A percentile compares a stretch with the other conserved stretches of the same genome.
Conservation (phyloP, 2,113 vertebrate species). For the Excalfactoria chinensis region DNA sequence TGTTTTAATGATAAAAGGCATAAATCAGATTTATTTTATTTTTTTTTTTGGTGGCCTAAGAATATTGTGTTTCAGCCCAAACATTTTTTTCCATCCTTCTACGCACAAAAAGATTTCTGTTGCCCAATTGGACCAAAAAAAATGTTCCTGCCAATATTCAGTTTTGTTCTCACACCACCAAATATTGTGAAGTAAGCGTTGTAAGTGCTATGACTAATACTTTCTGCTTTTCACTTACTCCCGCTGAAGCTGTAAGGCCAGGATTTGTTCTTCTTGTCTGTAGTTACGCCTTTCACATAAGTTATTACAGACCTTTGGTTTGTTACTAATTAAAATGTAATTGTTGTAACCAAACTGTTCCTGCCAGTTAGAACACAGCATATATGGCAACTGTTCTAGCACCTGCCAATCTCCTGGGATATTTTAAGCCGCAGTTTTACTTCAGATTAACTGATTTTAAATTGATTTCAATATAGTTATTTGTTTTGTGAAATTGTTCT, state of each 20-base stretch:
- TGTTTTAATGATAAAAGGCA: accelerated
- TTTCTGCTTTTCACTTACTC: not conserved
- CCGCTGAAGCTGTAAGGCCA: not conserved
- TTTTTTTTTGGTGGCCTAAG: not conserved
- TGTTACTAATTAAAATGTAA: not conserved
- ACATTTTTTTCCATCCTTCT: not conserved
- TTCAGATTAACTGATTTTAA: not conserved
- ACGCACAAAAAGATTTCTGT: not conserved
- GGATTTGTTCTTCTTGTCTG: not conserved
- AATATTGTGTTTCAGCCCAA: not conserved
- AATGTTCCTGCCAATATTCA: not conserved
- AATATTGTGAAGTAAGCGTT: not conserved
- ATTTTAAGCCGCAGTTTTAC: not conserved
- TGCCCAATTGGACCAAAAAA: not conserved
- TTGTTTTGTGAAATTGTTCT: not conserved
- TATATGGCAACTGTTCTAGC: not conserved
- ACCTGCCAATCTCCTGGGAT: not conserved
- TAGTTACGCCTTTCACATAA: not conserved
- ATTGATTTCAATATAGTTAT: not conserved
- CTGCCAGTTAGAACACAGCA: not conserved
- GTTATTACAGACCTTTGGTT: not conserved
- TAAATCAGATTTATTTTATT: not conserved
- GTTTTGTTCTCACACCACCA: not conserved
- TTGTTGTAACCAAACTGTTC: not conserved
- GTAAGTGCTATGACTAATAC: not conserved